Evolutionary conservation across 2,113 vertebrate genomes (phyloP).

Genomic region (Castor canadensis): DNA sequence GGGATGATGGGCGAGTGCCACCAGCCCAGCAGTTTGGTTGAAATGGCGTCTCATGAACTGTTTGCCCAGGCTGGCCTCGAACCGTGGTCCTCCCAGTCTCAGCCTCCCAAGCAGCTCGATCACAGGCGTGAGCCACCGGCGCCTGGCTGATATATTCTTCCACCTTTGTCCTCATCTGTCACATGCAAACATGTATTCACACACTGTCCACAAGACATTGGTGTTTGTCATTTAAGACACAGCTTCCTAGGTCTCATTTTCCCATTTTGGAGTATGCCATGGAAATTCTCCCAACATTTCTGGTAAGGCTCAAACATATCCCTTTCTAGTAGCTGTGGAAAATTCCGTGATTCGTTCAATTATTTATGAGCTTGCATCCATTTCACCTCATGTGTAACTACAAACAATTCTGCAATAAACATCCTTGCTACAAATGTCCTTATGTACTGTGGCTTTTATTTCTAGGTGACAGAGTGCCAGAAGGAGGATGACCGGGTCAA

Average conservation of each 20-base stretch:
- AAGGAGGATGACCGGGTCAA: neutral
- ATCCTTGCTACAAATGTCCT: neutral
- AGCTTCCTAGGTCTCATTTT: neutral
- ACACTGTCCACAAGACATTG: neutral
- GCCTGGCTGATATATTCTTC: neutral
- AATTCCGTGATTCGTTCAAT: neutral
- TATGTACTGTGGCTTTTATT: neutral
- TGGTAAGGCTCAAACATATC: neutral
- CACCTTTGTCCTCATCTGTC: neutral
- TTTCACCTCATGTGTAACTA: neutral
- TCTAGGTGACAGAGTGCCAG: neutral
- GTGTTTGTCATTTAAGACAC: neutral
- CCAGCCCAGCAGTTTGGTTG: too few relatives aligned
- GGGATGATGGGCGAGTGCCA: too few relatives aligned
- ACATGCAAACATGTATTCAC: neutral
- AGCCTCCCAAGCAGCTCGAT: too few relatives aligned
- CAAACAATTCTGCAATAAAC: neutral
- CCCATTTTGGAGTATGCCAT: neutral
- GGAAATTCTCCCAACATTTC: slow-evolving; percentile 7
- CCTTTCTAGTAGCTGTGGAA: neutral
- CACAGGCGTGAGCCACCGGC: too few relatives aligned
- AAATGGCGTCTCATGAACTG: too few relatives aligned
- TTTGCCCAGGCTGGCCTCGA: too few relatives aligned
- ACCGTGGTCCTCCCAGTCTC: too few relatives aligned
- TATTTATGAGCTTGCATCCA: neutral